Base-by-base conservation (phyloP, 2,797 vertebrate species). In the Oreortyx pictus region DNA sequence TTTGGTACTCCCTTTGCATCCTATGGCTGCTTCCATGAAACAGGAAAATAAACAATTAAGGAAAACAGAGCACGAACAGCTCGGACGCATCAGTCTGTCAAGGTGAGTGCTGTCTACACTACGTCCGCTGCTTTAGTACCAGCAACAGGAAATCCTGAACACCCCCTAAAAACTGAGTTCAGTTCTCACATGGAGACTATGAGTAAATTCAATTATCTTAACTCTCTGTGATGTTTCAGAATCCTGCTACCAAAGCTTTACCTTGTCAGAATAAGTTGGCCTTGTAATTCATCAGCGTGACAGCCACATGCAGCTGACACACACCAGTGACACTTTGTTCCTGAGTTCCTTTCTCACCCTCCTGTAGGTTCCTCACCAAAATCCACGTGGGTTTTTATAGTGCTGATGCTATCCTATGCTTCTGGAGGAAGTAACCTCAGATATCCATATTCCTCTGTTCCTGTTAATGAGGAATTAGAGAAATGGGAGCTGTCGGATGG, bases 391-490 rank as follows among this genome's bases (percentile, higher is more conserved):
- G 14, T 8, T 54, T 65, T 33, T 44, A 65, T 13, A 35, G 5
- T 33, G 39, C 16, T 33, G 39, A 11, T 52, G 24, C 37, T n/a
- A 33, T 1, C 13, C 37, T 31, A 27, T 6, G 25, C 8, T 46
- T 78, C 24, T 23, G 15, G 46, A 13, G 19, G 10, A 37, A 54
- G 9, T 12, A 46, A 65, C 11, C 9, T 52, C 1, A 0, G 5
- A 39, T 18, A 39, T 20, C 29, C 66, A n/a, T 14, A 59, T 54
- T 54, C 41, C 31, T 20, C 19, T 15, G 39, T 43, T 61, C 31
- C 49, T 20, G 0, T 37, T 6, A 20, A 4, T 4, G 2, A 3
- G 57, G 39, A 62, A 37, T 9, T 0, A 39, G 23, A 67, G 52
- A 68, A 67, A 35, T 6, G 3, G 0, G 7, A 75, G 43, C 65